Percentiles rank a stretch among this genome's conserved stretches.
These are phyloP conservation scores for Drosophila affinis DNA, from an alignment of 2,888 invertebrate species.

Conservation along the genomic window DNA sequence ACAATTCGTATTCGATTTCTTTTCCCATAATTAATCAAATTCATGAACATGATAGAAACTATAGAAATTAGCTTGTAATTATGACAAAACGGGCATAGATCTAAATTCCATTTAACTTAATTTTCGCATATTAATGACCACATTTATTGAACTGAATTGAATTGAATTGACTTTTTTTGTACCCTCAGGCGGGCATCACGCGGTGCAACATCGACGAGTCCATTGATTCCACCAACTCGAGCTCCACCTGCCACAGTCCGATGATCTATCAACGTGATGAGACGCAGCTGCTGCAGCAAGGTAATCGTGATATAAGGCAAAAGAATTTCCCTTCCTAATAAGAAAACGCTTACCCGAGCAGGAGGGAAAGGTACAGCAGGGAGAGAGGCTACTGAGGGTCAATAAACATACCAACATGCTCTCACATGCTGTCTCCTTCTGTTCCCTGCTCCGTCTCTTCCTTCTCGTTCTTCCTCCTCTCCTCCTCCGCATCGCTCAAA, in stretches of 20 bases:
- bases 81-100: background rate
- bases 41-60: background rate
- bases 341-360: constrained; percentile 20
- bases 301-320: constrained; percentile 49
- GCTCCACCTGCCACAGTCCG: constrained; percentile 83
- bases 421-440: background rate
- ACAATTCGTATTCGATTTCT: background rate
- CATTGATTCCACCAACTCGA: constrained; percentile 83
- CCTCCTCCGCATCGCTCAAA: constrained; percentile 34
- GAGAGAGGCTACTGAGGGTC: constrained; percentile 41
- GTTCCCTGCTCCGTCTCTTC: too few species aligned
- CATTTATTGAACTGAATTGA: background rate
- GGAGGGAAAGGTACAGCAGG: background rate
- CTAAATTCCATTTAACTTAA: constrained; percentile 4
- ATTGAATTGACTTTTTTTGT: background rate
- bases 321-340: constrained; percentile 25
- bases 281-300: constrained; percentile 80
- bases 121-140: background rate
- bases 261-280: constrained; percentile 83
- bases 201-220: constrained; percentile 84
- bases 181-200: constrained; percentile 82
- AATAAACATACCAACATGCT: constrained; percentile 66
- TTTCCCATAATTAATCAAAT: background rate
- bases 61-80: background rate
- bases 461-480: too few species aligned